These are phyloP conservation scores for Spicauda simplicius DNA, from an alignment of 2,888 invertebrate species.

Conservation along the genomic window DNA sequence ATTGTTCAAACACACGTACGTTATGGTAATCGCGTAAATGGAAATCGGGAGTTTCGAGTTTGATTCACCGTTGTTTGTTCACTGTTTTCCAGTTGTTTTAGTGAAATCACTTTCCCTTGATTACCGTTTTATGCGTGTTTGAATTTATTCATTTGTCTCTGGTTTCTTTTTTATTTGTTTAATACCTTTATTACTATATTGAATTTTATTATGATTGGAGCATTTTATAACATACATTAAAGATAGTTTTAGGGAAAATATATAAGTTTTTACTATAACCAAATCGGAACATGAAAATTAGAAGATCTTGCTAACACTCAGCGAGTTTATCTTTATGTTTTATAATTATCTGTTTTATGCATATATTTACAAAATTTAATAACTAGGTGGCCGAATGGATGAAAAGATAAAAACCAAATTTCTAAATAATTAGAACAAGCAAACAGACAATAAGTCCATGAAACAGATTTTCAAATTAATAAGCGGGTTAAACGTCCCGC, in stretches of 20 bases:
- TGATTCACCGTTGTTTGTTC: slow-evolving; percentile 50
- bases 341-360: too few relatives aligned
- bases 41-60: slow-evolving; percentile 52
- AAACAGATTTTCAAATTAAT: slow-evolving; percentile 42
- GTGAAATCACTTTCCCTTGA: slow-evolving; percentile 30
- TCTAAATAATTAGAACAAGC: not conserved
- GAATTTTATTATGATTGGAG: too few relatives aligned
- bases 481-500: slow-evolving; percentile 57
- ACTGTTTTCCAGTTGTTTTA: slow-evolving; percentile 25
- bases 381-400: too few relatives aligned
- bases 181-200: not conserved
- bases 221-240: too few relatives aligned
- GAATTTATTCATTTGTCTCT: slow-evolving; percentile 1
- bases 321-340: too few relatives aligned
- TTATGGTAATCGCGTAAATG: slow-evolving; percentile 64
- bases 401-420: too few relatives aligned
- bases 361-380: too few relatives aligned
- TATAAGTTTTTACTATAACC: too few relatives aligned
- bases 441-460: slow-evolving; percentile 8
- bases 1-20: slow-evolving; percentile 60
- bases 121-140: slow-evolving; percentile 17
- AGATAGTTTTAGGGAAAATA: too few relatives aligned
- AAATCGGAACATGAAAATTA: too few relatives aligned
- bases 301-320: too few relatives aligned
- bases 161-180: not conserved